A percentile compares a stretch with the other conserved stretches of the same genome.
Conservation (phyloP, 2,797 vertebrate species). For the Sebastolobus alascanus region DNA sequence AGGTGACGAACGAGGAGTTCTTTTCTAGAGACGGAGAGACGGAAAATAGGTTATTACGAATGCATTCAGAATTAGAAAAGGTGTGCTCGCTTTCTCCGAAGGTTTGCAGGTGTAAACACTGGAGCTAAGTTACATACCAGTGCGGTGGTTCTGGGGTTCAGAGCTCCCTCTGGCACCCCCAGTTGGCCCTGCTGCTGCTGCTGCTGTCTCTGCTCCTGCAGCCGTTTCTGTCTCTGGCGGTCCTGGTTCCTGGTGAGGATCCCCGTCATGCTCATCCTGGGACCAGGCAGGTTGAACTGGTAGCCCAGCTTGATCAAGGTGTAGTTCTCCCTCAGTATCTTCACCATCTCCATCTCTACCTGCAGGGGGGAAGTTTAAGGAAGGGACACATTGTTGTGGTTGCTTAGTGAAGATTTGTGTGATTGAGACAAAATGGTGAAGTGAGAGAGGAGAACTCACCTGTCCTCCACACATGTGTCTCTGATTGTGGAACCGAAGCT, state of each 20-base stretch:
- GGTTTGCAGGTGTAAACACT: background rate
- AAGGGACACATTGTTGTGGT: background rate
- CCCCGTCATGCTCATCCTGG: conserved; percentile 97
- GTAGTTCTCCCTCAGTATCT: conserved; percentile 92
- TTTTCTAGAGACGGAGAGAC: conserved; percentile 72
- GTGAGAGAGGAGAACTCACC: conserved; percentile 46
- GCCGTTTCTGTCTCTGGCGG: conserved; percentile 93
- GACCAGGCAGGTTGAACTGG: conserved; percentile 96
- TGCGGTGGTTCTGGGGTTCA: conserved; percentile 86
- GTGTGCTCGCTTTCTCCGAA: background rate
- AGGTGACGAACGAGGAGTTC: conserved; percentile 89
- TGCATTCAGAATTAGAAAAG: background rate
- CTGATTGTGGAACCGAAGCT: conserved; percentile 98
- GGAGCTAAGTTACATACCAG: conserved; percentile 67
- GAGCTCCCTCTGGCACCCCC: conserved; percentile 69
- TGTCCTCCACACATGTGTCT: conserved; percentile 87
- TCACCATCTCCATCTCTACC: conserved; percentile 98
- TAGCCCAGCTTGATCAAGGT: conserved; percentile 95
- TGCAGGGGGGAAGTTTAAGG: conserved; percentile 50
- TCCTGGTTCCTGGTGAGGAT: conserved; percentile 98
- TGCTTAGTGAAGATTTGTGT: background rate
- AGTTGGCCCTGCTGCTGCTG: conserved; percentile 86
- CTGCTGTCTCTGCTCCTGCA: conserved; percentile 93
- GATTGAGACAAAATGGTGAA: background rate
- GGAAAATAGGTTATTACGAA: background rate